Percentiles rank a stretch among this genome's conserved stretches.
Conservation (phyloP, 2,113 vertebrate genomes). For the Chlorodrepanis virens region DNA sequence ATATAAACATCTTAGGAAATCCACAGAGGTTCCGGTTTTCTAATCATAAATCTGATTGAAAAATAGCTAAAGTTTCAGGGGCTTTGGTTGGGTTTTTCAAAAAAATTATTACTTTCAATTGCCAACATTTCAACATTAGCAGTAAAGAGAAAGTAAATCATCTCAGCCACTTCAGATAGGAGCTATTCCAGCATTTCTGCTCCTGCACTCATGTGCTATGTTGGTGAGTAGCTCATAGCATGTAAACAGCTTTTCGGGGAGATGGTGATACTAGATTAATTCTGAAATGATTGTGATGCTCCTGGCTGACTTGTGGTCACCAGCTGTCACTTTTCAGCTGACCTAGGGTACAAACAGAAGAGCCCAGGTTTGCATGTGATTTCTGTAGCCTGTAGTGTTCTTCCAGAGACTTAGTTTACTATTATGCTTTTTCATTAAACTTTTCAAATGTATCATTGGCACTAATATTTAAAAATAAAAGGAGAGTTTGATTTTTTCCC, state of each 20-base stretch:
- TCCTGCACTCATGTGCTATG: accelerated
- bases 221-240: neutral
- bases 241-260: neutral
- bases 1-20: neutral
- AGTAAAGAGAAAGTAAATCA: neutral
- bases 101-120: neutral
- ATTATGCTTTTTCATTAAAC: neutral
- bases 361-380: neutral
- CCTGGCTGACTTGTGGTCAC: neutral
- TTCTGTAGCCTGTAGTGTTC: neutral
- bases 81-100: neutral
- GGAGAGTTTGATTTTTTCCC: neutral
- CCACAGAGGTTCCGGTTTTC: neutral
- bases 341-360: neutral
- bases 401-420: neutral
- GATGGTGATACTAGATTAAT: neutral
- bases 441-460: neutral
- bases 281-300: neutral
- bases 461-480: neutral
- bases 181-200: neutral
- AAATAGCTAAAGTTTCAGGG: neutral
- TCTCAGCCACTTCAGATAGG: neutral
- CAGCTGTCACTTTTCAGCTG: neutral
- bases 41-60: neutral
- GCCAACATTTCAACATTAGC: neutral